A percentile compares a stretch with the other conserved stretches of the same genome.
phyloP scores from a whole-genome alignment of 2,113 vertebrate species.

The Lepus timidus region DNA sequence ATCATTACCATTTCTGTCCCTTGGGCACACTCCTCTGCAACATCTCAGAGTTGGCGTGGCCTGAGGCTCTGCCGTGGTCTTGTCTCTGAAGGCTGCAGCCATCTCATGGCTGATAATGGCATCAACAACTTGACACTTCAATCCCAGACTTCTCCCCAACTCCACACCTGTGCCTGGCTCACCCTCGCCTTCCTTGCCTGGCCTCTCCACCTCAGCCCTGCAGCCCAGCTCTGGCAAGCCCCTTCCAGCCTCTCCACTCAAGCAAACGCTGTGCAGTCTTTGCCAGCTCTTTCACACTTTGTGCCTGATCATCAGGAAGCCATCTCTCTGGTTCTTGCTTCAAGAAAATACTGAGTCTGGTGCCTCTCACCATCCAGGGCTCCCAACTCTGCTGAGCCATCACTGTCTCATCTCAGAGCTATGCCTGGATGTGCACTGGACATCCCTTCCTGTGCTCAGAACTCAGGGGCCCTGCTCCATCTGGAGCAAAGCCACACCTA shows the following conservation, averaged over 20 bases:
- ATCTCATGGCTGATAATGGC: neutral
- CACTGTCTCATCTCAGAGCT: neutral
- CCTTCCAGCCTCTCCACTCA: neutral
- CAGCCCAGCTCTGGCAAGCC: neutral
- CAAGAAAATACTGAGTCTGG: neutral
- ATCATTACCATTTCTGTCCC: too few relatives aligned
- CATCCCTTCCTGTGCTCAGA: too few relatives aligned
- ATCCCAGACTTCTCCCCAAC: neutral
- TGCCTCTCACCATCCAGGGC: neutral
- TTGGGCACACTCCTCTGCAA: neutral
- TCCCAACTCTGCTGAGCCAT: neutral
- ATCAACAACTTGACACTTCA: neutral
- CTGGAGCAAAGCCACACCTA: neutral
- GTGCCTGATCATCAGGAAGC: neutral
- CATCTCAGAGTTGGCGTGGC: too few relatives aligned
- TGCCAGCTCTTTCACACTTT: neutral
- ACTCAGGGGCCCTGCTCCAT: too few relatives aligned
- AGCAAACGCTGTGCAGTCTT: neutral
- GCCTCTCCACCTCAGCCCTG: neutral
- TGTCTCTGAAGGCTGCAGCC: neutral
- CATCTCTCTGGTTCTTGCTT: neutral
- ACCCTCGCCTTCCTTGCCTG: too few relatives aligned
- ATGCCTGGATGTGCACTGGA: too few relatives aligned
- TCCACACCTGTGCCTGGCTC: too few relatives aligned
- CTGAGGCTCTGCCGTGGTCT: too few relatives aligned